These are phyloP conservation scores for Phalacrocorax aristotelis DNA, from an alignment of 2,113 vertebrate species.

Conservation along the genomic window DNA sequence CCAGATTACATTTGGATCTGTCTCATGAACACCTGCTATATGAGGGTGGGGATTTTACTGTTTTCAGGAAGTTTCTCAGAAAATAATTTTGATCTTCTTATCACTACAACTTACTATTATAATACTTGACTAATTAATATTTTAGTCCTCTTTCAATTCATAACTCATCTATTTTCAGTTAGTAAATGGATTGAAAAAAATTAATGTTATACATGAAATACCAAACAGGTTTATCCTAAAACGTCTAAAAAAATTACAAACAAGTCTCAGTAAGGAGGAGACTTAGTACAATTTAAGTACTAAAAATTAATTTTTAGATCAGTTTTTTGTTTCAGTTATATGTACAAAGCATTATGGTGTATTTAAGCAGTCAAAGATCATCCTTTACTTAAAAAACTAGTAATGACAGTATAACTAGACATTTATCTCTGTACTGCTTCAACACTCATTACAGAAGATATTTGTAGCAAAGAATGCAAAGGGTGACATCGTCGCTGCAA, in stretches of 20 bases:
- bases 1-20: not conserved
- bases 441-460: not conserved
- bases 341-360: not conserved
- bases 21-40: rapidly evolving
- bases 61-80: not conserved
- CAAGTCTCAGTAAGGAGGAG: not conserved
- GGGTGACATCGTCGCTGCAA: not conserved
- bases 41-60: not conserved
- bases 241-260: not conserved
- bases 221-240: not conserved
- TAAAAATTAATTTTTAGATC: not conserved
- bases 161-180: not conserved
- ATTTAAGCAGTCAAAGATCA: not conserved
- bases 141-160: not conserved
- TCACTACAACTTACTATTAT: not conserved
- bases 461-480: not conserved
- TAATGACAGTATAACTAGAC: not conserved
- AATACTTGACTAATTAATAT: not conserved
- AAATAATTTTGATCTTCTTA: not conserved
- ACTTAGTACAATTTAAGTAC: not conserved
- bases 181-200: not conserved
- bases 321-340: not conserved
- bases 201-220: not conserved
- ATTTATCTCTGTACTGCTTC: not conserved
- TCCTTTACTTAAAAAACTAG: not conserved